These are phyloP conservation scores for Monochamus alternatus DNA, from an alignment of 2,888 invertebrate genomes.

Conservation along the genomic window DNA sequence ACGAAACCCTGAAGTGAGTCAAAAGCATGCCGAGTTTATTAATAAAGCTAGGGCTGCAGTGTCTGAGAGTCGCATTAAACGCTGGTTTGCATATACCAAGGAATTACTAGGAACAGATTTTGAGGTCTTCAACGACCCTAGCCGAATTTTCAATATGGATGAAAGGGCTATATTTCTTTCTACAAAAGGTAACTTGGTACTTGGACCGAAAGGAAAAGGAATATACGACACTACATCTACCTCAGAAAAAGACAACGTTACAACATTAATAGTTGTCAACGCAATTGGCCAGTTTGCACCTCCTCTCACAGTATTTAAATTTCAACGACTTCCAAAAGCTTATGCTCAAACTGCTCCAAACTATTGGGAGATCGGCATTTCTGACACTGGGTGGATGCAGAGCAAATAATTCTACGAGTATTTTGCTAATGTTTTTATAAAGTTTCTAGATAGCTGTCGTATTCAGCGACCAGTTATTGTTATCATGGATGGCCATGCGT, in stretches of 20 bases:
- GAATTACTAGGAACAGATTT: no score
- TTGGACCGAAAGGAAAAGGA: conserved; percentile 38
- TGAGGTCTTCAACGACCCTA: conserved; percentile 23
- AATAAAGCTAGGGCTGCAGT: conserved; percentile 36
- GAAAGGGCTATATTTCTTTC: conserved; percentile 45
- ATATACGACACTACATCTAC: conserved; percentile 23
- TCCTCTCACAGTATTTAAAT: conserved; percentile 39
- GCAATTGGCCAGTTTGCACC: conserved; percentile 35
- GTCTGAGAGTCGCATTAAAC: conserved; percentile 32
- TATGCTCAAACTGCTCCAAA: conserved; percentile 12
- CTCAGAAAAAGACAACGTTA: conserved; percentile 44
- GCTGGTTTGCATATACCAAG: conserved; percentile 43
- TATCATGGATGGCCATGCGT: conserved; percentile 38
- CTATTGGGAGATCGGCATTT: conserved; percentile 41
- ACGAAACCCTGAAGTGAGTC: conserved; percentile 39
- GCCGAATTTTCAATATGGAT: conserved; percentile 43
- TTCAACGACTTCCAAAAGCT: conserved; percentile 31
- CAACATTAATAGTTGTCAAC: conserved; percentile 41
- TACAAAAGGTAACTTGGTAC: conserved; percentile 39
- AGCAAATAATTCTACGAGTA: conserved; percentile 41
- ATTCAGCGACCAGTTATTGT: conserved; percentile 35
- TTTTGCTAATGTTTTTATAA: conserved; percentile 35
- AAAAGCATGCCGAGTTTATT: conserved; percentile 38
- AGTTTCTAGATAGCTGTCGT: conserved; percentile 27
- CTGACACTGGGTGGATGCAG: conserved; percentile 46